Conservation (phyloP, 1,140 invertebrate genomes). For the Drosophila hydei region DNA sequence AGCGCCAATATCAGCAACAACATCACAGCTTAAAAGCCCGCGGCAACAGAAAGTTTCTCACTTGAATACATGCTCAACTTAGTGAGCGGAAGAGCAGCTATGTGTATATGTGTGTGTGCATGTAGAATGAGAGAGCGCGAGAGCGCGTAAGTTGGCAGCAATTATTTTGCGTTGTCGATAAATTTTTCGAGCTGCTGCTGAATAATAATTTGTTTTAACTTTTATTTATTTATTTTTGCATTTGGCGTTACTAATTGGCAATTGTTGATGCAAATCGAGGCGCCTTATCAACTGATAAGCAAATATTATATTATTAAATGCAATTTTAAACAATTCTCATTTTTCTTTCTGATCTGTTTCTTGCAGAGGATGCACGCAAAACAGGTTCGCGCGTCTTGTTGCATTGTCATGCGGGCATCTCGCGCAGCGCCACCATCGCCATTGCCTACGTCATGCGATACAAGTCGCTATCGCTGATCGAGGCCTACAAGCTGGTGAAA, state of each 20-base stretch:
- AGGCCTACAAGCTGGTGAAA: slow-evolving; percentile 96
- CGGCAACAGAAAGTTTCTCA: slow-evolving; percentile 52
- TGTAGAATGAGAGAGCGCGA: slow-evolving; percentile 14
- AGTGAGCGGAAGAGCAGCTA: background rate
- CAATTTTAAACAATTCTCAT: background rate
- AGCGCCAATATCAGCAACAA: slow-evolving; percentile 55
- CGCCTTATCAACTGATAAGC: slow-evolving; percentile 38
- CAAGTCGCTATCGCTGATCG: slow-evolving; percentile 92
- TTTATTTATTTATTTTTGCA: slow-evolving; percentile 6
- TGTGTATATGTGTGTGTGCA: slow-evolving; percentile 1
- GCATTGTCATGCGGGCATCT: slow-evolving; percentile 98
- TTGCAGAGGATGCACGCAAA: slow-evolving; percentile 93
- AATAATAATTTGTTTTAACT: slow-evolving; percentile 25
- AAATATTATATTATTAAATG: slow-evolving; percentile 4
- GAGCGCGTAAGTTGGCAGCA: slow-evolving; percentile 32
- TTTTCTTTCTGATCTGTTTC: slow-evolving; percentile 62
- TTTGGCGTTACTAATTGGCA: slow-evolving; percentile 42
- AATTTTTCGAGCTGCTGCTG: slow-evolving; percentile 34
- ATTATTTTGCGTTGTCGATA: slow-evolving; percentile 54
- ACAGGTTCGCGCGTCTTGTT: slow-evolving; percentile 92
- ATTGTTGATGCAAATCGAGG: slow-evolving; percentile 35
- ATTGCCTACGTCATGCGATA: slow-evolving; percentile 98
- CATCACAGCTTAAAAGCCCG: slow-evolving; percentile 42
- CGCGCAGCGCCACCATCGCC: slow-evolving; percentile 96
- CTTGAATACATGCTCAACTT: background rate